Evolutionary conservation across 2,113 vertebrate species (phyloP).

Genomic region (Syngnathus scovelli): DNA sequence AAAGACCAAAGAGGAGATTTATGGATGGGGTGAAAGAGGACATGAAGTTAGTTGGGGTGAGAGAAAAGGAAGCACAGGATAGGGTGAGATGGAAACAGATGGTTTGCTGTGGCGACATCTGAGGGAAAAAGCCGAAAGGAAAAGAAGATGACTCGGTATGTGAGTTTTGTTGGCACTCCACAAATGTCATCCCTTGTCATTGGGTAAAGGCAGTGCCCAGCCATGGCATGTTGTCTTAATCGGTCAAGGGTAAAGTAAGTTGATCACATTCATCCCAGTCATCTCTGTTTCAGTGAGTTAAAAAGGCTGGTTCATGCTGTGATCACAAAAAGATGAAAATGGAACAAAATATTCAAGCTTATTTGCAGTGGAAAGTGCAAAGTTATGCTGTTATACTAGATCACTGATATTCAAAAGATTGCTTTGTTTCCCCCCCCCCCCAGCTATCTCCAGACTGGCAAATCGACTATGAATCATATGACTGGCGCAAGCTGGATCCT

Average conservation of each 20-base stretch:
- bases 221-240: conserved; percentile 61
- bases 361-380: background rate
- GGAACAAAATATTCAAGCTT: background rate
- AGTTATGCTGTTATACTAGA: background rate
- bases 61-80: too few species aligned
- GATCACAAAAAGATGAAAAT: conserved; percentile 25
- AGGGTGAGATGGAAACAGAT: too few species aligned
- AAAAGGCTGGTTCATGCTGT: conserved; percentile 66
- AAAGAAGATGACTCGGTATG: background rate
- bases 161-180: background rate
- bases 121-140: too few species aligned
- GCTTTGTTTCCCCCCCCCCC: background rate
- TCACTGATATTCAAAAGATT: background rate
- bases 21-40: too few species aligned
- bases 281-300: conserved; percentile 50
- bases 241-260: conserved; percentile 52
- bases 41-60: too few species aligned
- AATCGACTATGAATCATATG: conserved; percentile 88
- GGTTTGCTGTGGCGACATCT: too few species aligned
- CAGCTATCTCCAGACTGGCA: conserved; percentile 85
- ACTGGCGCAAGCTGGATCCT: conserved; percentile 83
- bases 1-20: too few species aligned
- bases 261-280: conserved; percentile 64
- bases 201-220: conserved; percentile 60
- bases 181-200: conserved; percentile 33